Conservation (phyloP, 2,113 vertebrate genomes). For the Sorex fumeus region DNA sequence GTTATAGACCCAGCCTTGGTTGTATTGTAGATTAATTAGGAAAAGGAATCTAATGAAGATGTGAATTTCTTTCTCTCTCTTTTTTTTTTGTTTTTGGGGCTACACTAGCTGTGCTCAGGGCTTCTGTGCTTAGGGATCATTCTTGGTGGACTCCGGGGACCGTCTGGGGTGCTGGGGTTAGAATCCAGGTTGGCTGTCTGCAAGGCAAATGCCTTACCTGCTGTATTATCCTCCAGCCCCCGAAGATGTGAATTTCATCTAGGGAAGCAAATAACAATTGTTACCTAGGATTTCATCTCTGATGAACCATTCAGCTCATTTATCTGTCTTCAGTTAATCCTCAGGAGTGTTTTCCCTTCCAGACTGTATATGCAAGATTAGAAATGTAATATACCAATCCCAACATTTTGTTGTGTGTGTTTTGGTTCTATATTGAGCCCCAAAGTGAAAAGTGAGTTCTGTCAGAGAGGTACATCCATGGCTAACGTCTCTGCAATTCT, state of each 20-base stretch:
- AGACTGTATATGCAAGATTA: background rate
- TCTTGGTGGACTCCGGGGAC: too few relatives aligned
- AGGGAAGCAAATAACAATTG: background rate
- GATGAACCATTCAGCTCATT: background rate
- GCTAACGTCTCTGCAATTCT: background rate
- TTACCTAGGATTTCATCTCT: background rate
- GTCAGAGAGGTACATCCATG: too few relatives aligned
- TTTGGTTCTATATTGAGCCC: background rate
- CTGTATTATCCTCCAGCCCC: too few relatives aligned
- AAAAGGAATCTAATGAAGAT: constrained; percentile 7
- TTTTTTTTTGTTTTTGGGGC: too few relatives aligned
- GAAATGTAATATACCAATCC: background rate
- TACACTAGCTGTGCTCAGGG: too few relatives aligned
- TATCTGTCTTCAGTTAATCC: background rate
- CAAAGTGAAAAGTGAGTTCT: too few relatives aligned
- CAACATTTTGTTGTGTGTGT: background rate
- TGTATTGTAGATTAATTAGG: constrained; percentile 37
- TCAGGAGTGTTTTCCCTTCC: background rate
- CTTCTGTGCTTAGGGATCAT: too few relatives aligned
- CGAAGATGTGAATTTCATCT: background rate
- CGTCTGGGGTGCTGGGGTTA: too few relatives aligned
- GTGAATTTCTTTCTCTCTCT: too few relatives aligned
- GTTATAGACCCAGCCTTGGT: too few relatives aligned
- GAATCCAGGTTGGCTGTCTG: too few relatives aligned
- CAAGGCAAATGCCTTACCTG: too few relatives aligned